Evolutionary conservation across 2,113 vertebrate species (phyloP).

Genomic region (Engystomops pustulosus): DNA sequence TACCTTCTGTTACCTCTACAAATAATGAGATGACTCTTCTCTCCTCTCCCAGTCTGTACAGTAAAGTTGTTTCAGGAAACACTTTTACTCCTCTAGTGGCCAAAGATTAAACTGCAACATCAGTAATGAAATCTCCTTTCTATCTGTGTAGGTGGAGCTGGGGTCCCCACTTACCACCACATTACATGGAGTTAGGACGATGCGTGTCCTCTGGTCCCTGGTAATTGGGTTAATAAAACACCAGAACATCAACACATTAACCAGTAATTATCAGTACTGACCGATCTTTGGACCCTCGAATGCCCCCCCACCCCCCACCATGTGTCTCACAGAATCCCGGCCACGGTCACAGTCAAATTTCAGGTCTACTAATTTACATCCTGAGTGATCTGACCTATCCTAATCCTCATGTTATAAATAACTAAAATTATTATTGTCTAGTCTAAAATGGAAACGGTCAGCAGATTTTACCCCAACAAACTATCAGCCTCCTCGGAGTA

Average conservation of each 20-base stretch:
- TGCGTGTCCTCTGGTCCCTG: neutral
- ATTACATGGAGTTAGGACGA: neutral
- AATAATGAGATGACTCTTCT: neutral
- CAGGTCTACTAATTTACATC: too few relatives aligned
- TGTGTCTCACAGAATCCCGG: neutral
- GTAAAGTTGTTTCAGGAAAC: neutral
- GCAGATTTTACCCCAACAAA: too few relatives aligned
- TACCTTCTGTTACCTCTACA: too few relatives aligned
- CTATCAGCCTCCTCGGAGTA: too few relatives aligned
- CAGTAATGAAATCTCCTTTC: neutral
- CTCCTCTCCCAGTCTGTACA: neutral
- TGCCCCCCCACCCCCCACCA: too few relatives aligned
- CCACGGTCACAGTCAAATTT: neutral
- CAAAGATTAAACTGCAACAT: neutral
- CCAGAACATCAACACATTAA: neutral
- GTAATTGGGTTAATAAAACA: constrained; percentile 16
- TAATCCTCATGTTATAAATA: too few relatives aligned
- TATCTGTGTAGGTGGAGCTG: neutral
- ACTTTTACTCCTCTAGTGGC: too few relatives aligned
- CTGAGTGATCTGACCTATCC: too few relatives aligned
- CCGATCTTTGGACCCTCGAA: neutral
- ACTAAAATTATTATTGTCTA: too few relatives aligned
- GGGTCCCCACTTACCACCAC: neutral
- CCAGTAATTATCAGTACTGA: neutral
- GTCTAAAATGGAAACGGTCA: too few relatives aligned